phyloP scores from a whole-genome alignment of 2,113 vertebrate species.

The Mesoclemmys tuberculata region DNA sequence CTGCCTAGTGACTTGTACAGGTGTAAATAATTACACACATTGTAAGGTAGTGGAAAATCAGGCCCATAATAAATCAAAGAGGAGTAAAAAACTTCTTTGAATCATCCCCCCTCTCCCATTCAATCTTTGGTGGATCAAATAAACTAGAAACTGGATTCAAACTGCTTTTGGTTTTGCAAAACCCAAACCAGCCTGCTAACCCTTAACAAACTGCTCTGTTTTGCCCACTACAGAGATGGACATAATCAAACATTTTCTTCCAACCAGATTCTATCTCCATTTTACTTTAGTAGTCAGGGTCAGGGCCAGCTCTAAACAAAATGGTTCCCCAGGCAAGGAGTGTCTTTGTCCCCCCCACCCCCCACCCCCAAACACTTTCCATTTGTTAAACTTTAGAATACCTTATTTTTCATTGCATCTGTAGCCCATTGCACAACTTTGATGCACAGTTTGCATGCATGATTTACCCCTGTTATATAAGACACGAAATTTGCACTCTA shows the following conservation, averaged over 20 bases:
- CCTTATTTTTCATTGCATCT: too few relatives aligned
- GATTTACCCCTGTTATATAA: too few relatives aligned
- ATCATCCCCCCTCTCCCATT: not conserved
- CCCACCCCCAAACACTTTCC: too few relatives aligned
- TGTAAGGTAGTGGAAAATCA: not conserved
- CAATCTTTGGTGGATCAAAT: not conserved
- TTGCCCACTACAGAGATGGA: not conserved
- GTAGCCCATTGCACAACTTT: too few relatives aligned
- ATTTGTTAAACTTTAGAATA: too few relatives aligned
- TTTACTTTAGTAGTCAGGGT: not conserved
- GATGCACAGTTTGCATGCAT: too few relatives aligned
- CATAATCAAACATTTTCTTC: not conserved
- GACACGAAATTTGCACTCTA: too few relatives aligned
- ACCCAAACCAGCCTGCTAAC: not conserved
- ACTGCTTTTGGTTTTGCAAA: not conserved
- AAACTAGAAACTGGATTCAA: not conserved
- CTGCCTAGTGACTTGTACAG: not conserved
- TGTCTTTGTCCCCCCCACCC: too few relatives aligned
- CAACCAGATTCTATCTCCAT: not conserved
- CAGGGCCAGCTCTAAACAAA: too few relatives aligned
- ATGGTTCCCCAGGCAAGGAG: too few relatives aligned
- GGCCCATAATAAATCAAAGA: not conserved
- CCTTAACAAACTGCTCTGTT: not conserved
- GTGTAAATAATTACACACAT: not conserved
- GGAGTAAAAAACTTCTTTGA: not conserved